Evolutionary conservation across 2,888 invertebrate genomes (phyloP).

Genomic region (Acheta domesticus): DNA sequence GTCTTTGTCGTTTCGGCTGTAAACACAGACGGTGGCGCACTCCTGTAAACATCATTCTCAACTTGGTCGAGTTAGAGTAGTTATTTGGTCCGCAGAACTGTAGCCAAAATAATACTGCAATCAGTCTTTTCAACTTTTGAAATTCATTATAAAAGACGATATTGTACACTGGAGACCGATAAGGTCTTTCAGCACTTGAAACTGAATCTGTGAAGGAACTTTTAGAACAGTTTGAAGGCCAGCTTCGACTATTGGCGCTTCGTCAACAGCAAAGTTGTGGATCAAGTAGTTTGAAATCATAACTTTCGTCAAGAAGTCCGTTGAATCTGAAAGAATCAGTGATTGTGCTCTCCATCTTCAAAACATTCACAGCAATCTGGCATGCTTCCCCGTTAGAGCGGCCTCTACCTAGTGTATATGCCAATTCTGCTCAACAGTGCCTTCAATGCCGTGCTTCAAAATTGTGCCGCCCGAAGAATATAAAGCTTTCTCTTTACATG

Average conservation of each 20-base stretch:
- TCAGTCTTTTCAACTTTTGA: background rate
- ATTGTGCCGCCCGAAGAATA: background rate
- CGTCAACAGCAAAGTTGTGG: background rate
- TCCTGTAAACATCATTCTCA: no score
- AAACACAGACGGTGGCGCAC: no score
- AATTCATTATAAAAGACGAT: background rate
- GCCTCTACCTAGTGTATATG: no score
- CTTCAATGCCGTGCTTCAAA: background rate
- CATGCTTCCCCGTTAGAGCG: no score
- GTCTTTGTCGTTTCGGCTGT: no score
- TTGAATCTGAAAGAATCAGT: no score
- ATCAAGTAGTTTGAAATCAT: background rate
- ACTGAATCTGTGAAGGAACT: background rate
- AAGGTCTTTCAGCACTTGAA: background rate
- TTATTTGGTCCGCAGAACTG: no score
- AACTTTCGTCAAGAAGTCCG: no score
- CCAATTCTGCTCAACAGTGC: background rate
- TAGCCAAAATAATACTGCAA: background rate
- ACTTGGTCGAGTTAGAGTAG: no score
- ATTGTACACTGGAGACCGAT: background rate
- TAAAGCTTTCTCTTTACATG: background rate
- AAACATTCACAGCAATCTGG: no score
- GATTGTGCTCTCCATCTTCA: no score
- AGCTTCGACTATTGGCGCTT: background rate
- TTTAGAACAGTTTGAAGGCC: slow-evolving; percentile 1